phyloP scores from a whole-genome alignment of 2,888 invertebrate species.

The Nomada flava region DNA sequence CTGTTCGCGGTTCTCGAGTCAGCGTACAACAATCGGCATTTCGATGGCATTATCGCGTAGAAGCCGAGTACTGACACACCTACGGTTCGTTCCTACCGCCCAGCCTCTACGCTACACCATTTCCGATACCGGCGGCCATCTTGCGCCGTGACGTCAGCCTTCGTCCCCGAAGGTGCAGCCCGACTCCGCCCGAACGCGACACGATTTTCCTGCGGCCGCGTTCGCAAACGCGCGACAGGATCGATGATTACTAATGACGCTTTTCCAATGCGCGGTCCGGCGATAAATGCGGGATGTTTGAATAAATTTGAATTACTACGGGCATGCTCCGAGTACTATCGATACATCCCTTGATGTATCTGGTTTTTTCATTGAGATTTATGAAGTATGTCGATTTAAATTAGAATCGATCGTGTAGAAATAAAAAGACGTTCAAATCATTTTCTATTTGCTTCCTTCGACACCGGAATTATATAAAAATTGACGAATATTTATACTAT shows the following conservation, averaged over 20 bases:
- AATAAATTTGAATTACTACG: not conserved
- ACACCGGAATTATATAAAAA: not conserved
- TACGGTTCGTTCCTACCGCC: constrained; percentile 88
- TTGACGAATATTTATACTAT: not conserved
- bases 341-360: too few species aligned
- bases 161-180: constrained; percentile 63
- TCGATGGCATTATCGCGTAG: constrained; percentile 67
- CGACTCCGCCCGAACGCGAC: constrained; percentile 65
- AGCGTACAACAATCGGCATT: constrained; percentile 63
- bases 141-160: constrained; percentile 89
- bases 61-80: constrained; percentile 88
- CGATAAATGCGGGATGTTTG: constrained; percentile 18
- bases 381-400: not conserved
- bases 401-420: not conserved
- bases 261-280: too few species aligned
- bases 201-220: constrained; percentile 31
- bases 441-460: not conserved
- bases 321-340: too few species aligned
- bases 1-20: constrained; percentile 54
- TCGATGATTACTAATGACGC: constrained; percentile 22
- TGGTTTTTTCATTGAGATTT: too few species aligned
- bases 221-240: constrained; percentile 29
- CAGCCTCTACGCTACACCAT: constrained; percentile 89
- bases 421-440: not conserved
- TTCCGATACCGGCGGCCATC: constrained; percentile 91